Evolutionary conservation across 1,140 invertebrate genomes (phyloP), one percentile per base, ranked within the genome.

Genomic region (Magallana angulata): DNA sequence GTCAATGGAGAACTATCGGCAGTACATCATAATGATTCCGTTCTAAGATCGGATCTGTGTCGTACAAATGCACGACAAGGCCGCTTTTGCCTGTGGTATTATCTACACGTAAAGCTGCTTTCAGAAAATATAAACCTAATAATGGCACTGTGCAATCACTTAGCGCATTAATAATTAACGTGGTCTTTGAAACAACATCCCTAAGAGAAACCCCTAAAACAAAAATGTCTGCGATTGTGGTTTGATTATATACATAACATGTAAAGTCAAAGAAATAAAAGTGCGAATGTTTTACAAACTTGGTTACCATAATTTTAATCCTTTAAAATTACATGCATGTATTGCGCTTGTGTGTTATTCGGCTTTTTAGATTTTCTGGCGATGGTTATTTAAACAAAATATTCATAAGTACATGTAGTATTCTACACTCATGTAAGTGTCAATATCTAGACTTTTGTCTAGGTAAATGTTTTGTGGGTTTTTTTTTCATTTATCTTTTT

Each of bases 131-230:
- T 30, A 18, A 76, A 30, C 68, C 3, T 30, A 76, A 30, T 24
- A 30, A 11, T 12, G 24, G 12, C 11, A 76, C 68, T 76, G 14
- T 62, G 24, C 24, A 76, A 76, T 76, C 68, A 76, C 24, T 76
- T 76, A 76, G 18, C 68, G 36, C 36, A 76, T 76, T 76, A 76
- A 76, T 76, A 30, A 76, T 76, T 76, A 12, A 76, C 36, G 30
- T 30, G 36, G 36, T 30, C 36, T 36, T 18, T 76, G 24, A 30
- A 36, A 30, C 8, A 76, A 30, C 68, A 8, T 48, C 24, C 11
- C 68, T 11, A 11, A 30, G 68, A 8, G 60, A 12, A 76, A 8
- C 36, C 18, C 24, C 18, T 12, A 12, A 4, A 76, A 12, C 24
- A 24, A 76, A 76, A 30, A 24, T 76, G 18, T 12, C 24, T 30